Base-by-base conservation (phyloP, 2,888 invertebrate genomes). In the Hemicrepidius hirtus region DNA sequence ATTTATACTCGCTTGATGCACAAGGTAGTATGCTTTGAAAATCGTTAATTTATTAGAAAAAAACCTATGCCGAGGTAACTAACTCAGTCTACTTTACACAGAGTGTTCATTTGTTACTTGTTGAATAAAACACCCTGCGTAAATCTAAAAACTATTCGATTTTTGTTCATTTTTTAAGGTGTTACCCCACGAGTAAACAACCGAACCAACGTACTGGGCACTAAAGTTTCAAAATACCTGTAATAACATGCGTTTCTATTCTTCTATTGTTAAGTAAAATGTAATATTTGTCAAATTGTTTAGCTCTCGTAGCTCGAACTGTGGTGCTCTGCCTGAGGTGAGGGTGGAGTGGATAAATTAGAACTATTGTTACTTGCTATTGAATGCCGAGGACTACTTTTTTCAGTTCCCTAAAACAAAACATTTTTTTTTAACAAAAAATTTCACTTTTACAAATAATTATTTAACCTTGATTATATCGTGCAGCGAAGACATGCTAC, bases 401-500 rank as follows among this genome's bases (percentile, higher is more conserved):
- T 84, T 77, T 86, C 86, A 12, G 85, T 84, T 59, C 82, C 85
- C 87, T 87, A 60, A 13, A 46, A 24, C 68, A 55, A 44, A 9
- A 40, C 73, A 5, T 6, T 68, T 18, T 50, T 50, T 18, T 65
- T 32, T 4, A 75, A 71, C 16, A 16, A 16, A 13, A 44, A 6
- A 44, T n/a, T n/a, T n/a, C n/a, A n/a, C n/a, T n/a, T n/a, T n/a
- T n/a, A n/a, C n/a, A 21, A 20, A 20, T 3, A 24, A 24, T 5
- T 24, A 24, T 24, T 7, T 13, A 2, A 90, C 90, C 88, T 93
- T 94, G 68, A 92, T 89, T 78, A 92, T 91, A 80, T 94, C 93
- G 80, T 93, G 93, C 76, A 94, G 87, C 12, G 93, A 93, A 84
- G 93, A 92, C 90, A 93, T 93, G 83, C 93, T 93, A 83, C 94